Evolutionary conservation across 2,888 invertebrate genomes (phyloP).

Genomic region (Nymphalis c-album): DNA sequence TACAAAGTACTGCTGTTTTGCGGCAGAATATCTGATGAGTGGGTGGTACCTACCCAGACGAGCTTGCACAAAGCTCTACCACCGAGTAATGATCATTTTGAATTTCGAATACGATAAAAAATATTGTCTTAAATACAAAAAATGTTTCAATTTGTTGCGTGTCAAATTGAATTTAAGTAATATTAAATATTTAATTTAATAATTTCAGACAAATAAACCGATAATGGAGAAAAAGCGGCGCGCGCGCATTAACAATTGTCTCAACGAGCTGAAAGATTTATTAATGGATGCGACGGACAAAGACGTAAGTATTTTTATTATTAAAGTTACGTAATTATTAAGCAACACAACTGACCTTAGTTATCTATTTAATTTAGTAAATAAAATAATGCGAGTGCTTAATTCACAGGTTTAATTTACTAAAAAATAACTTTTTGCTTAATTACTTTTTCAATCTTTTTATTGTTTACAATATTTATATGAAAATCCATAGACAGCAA

Average conservation of each 20-base stretch:
- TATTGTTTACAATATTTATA: too few relatives aligned
- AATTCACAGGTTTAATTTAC: too few relatives aligned
- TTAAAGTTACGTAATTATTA: not conserved
- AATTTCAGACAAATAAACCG: conserved; percentile 92
- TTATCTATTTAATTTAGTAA: too few relatives aligned
- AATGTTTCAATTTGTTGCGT: not conserved
- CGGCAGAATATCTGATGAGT: too few relatives aligned
- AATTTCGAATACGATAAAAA: not conserved
- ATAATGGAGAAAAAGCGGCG: conserved; percentile 95
- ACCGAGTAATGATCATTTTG: too few relatives aligned
- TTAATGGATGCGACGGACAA: conserved; percentile 92
- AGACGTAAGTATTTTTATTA: conserved; percentile 87
- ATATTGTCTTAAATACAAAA: not conserved
- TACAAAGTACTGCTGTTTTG: too few relatives aligned
- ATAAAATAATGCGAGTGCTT: too few relatives aligned
- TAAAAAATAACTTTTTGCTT: too few relatives aligned
- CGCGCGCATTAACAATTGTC: conserved; percentile 93
- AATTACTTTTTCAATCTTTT: too few relatives aligned
- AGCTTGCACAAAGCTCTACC: too few relatives aligned
- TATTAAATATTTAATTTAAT: not conserved
- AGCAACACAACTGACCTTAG: not conserved
- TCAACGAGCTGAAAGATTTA: conserved; percentile 92
- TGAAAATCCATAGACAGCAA: not conserved
- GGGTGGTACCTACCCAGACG: too few relatives aligned
- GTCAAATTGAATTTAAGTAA: not conserved